Percentiles rank a stretch among this genome's conserved stretches.
Evolutionary conservation across 2,888 invertebrate species (phyloP).

Genomic region (Creontiades dilutus): DNA sequence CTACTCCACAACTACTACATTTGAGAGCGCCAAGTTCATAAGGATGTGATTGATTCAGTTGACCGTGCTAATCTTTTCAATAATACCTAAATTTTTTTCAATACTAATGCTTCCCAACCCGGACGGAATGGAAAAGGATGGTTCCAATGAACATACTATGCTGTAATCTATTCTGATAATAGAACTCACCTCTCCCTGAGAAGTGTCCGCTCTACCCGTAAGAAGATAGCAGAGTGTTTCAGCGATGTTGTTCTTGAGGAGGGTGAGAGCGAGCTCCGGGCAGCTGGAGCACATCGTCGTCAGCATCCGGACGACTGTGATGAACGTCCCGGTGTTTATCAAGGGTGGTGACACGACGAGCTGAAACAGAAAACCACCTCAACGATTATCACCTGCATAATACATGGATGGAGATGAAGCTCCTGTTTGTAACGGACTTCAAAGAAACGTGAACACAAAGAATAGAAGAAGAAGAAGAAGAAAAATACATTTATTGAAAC

Average conservation of each 20-base stretch:
- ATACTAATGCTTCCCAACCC: no score
- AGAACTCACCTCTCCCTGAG: slow-evolving; percentile 79
- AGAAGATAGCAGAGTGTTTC: slow-evolving; percentile 96
- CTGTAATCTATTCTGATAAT: no score
- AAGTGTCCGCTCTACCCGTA: slow-evolving; percentile 86
- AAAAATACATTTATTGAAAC: no score
- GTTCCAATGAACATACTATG: no score
- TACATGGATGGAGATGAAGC: not conserved
- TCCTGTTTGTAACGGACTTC: not conserved
- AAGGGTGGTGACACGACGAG: slow-evolving; percentile 96
- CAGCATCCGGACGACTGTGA: slow-evolving; percentile 96
- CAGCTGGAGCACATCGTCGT: slow-evolving; percentile 97
- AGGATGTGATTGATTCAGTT: no score
- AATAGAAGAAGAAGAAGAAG: no score
- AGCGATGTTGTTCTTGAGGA: slow-evolving; percentile 96
- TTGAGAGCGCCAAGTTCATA: no score
- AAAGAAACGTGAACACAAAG: no score
- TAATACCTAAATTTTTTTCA: no score
- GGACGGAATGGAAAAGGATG: no score
- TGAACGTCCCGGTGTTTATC: slow-evolving; percentile 96
- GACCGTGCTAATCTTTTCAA: no score
- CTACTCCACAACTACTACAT: no score
- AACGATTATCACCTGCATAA: not conserved
- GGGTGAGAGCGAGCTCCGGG: slow-evolving; percentile 93
- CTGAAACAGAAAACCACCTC: slow-evolving; percentile 78